A percentile compares a stretch with the other conserved stretches of the same genome.
Evolutionary conservation across 2,888 invertebrate species (phyloP).

Genomic region (Schizotus pectinicornis): DNA sequence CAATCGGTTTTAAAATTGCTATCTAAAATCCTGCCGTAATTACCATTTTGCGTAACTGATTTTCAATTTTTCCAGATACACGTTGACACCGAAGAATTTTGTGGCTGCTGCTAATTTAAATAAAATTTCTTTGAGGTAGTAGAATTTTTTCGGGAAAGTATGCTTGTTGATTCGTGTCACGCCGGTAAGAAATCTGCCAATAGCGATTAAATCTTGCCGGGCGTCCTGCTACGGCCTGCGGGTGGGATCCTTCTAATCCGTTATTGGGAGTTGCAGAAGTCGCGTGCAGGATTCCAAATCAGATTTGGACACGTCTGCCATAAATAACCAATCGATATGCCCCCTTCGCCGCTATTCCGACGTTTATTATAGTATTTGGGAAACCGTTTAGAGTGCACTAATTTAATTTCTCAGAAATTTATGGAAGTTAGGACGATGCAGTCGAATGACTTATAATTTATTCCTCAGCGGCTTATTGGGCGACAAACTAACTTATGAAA

Average conservation of each 20-base stretch:
- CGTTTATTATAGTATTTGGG: constrained; percentile 4
- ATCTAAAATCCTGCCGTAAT: background rate
- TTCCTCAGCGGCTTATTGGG: too few species aligned
- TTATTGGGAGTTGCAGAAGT: constrained; percentile 18
- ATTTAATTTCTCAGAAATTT: constrained; percentile 2
- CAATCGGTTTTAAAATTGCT: background rate
- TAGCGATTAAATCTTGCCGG: constrained; percentile 11
- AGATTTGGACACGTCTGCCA: constrained; percentile 17
- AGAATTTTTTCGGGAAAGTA: constrained; percentile 1
- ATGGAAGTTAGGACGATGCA: too few species aligned
- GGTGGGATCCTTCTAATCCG: constrained; percentile 17
- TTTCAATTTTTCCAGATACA: background rate
- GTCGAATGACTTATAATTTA: too few species aligned
- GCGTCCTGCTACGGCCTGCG: background rate
- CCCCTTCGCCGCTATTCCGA: background rate
- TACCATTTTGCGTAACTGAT: constrained; percentile 9
- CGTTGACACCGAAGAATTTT: background rate
- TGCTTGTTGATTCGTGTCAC: background rate
- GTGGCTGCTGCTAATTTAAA: constrained; percentile 6
- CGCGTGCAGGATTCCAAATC: constrained; percentile 23
- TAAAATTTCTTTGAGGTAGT: background rate
- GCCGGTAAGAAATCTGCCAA: constrained; percentile 11
- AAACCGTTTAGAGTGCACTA: background rate
- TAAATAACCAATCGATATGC: constrained; percentile 19
- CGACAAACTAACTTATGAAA: too few species aligned